Base-by-base conservation (phyloP, 2,888 invertebrate genomes). In the Dryobotodes eremita region DNA sequence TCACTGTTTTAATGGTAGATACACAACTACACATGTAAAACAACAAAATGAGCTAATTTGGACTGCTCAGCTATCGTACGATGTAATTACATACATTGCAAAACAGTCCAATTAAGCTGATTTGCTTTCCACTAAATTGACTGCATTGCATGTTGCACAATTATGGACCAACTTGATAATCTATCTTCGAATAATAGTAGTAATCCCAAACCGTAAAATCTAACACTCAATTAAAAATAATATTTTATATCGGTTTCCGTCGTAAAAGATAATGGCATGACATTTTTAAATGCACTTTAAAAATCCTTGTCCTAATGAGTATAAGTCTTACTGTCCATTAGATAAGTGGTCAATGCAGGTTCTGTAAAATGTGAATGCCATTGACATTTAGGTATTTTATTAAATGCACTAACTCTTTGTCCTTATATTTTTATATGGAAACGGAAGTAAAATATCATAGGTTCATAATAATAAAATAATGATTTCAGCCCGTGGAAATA, bases 201-300 rank as follows among this genome's bases (percentile, higher is more conserved):
- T 72, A 75, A 75, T 84, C 48, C 15, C 69, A 75, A 75, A 84
- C 80, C 68, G 46, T 71, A 64, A 71, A n/a, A 13, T 59, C 13
- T 42, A 15, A 64, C 20, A 62, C 13, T 59, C 42, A 50, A 57
- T 68, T 68, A 61, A 55, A 50, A 65, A 42, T 26, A 59, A 53
- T 36, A 20, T 36, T 55, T 65, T 31, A 26, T n/a, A 31, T n/a
- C 3, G 20, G 20, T 71, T 66, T 6, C 7, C 23, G 26, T 59
- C 17, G 6, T 5, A 55, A 2, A 59, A 36, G 53, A 69, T 71
- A 78, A 66, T 71, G 26, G 15, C 69, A 55, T 64, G 61, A 77
- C 64, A 75, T 82, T 84, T 79, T 74, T 62, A 66, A 48, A 79
- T 72, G 68, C 78, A 65, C 59, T 84, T 84, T 70, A 36, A 66